phyloP scores from a whole-genome alignment of 2,888 invertebrate species.

The Cerastis leucographa region DNA sequence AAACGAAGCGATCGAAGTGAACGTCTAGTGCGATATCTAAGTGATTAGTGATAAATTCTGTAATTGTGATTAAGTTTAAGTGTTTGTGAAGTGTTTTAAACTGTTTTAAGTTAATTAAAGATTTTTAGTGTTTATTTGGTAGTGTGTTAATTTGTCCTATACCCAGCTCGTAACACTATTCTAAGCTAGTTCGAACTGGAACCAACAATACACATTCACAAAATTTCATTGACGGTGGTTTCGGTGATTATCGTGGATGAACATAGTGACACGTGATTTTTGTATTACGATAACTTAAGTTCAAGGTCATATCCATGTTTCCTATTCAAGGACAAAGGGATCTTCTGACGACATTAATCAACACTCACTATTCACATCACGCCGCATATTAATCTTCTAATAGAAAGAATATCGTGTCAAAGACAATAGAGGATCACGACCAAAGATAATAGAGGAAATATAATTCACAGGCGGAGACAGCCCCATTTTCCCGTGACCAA shows the following conservation, averaged over 20 bases:
- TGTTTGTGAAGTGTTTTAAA: too few relatives aligned
- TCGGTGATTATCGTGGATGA: not conserved
- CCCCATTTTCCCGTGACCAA: conserved; percentile 57
- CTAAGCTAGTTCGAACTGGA: not conserved
- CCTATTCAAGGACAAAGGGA: conserved; percentile 20
- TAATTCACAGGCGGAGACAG: conserved; percentile 55
- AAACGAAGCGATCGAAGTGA: too few relatives aligned
- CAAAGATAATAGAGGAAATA: conserved; percentile 52
- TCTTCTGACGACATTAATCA: conserved; percentile 13
- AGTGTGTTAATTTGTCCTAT: too few relatives aligned
- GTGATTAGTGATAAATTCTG: too few relatives aligned
- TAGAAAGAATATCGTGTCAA: conserved; percentile 53
- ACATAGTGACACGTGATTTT: not conserved
- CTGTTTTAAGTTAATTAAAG: too few relatives aligned
- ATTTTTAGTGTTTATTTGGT: too few relatives aligned
- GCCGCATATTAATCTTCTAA: conserved; percentile 43
- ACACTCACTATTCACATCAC: conserved; percentile 32
- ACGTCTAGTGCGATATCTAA: too few relatives aligned
- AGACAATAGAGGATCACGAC: conserved; percentile 49
- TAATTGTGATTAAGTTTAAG: too few relatives aligned
- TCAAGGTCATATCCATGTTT: not conserved
- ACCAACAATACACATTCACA: too few relatives aligned
- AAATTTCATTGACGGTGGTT: not conserved
- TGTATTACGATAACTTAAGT: not conserved
- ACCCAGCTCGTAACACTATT: too few relatives aligned